phyloP scores from a whole-genome alignment of 1,140 invertebrate species.

The Varroa destructor region DNA sequence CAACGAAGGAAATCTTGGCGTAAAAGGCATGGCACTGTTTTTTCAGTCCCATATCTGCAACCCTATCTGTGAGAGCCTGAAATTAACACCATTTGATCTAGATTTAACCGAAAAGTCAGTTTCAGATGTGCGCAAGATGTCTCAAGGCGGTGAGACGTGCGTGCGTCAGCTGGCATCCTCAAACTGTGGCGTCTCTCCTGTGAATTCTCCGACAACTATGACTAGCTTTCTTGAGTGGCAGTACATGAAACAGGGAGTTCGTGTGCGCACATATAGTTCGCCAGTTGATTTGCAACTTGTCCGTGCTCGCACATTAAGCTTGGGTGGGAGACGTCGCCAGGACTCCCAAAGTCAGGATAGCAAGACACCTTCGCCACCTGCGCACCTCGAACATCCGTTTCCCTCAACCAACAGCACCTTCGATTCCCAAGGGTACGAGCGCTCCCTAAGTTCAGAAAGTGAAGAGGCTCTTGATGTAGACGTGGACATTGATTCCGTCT shows the following conservation, averaged over 20 bases:
- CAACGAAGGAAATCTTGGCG: constrained; percentile 49
- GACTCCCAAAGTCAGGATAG: constrained; percentile 2
- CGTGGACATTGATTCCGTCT: constrained; percentile 15
- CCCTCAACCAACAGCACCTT: too few relatives aligned
- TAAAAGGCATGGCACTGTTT: constrained; percentile 50
- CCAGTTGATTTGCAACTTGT: constrained; percentile 10
- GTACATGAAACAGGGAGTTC: constrained; percentile 22
- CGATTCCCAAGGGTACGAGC: constrained; percentile 1
- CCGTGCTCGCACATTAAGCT: constrained; percentile 14
- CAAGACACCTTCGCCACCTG: constrained; percentile 17
- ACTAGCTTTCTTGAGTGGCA: constrained; percentile 16
- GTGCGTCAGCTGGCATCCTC: background rate
- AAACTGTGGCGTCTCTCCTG: background rate
- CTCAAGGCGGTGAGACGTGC: constrained; percentile 32
- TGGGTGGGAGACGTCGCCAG: background rate
- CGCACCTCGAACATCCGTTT: constrained; percentile 11
- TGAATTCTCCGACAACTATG: background rate
- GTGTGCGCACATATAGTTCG: constrained; percentile 28
- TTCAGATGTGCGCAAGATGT: constrained; percentile 30
- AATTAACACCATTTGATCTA: constrained; percentile 47
- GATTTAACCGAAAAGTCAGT: constrained; percentile 39
- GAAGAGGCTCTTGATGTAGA: constrained; percentile 18
- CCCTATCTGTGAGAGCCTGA: constrained; percentile 45
- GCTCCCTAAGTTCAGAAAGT: constrained; percentile 14
- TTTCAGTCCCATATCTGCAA: constrained; percentile 50